Evolutionary conservation across 2,113 vertebrate genomes (phyloP), one percentile per base, ranked within the genome.

Genomic region (Clupea harengus): DNA sequence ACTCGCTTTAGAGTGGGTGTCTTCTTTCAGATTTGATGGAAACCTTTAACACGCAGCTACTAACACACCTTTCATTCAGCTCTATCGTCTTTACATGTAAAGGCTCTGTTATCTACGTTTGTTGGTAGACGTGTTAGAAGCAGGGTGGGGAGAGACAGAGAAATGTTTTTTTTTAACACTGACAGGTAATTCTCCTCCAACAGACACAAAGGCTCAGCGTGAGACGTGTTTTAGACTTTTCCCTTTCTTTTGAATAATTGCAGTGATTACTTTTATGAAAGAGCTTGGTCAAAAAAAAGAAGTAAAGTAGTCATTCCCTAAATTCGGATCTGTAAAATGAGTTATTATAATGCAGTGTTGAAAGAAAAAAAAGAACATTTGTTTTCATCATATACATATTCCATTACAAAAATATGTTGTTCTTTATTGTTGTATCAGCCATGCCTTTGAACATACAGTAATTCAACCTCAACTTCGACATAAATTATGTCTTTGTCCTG

Each of bases 21-120:
- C 78, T 87, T 91, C 87, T 22, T n/a, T n/a, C n/a, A n/a, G n/a
- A n/a, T n/a, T 85, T 57, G 86, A 90, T 85, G 84, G 85, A 89
- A 87, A 88, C 1, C 20, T 80, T 60, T 89, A 80, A 86, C 81
- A 82, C 75, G 17, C 67, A 7, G 39, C 45, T 86, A 85, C 84
- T 17, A 86, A 90, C 83, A 86, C 83, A 86, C 5, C 45, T 83
- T 49, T 22, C 84, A 60, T 46, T 50, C 52, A 85, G 82, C 25
- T 22, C 82, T n/a, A n/a, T n/a, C n/a, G n/a, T n/a, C n/a, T n/a
- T n/a, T n/a, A n/a, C n/a, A n/a, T n/a, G n/a, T 45, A 82, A 87
- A 83, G 82, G 25, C 81, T 25, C 81, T 39, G 47, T 45, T 83
- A 82, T 80, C 32, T 39, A 2, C 11, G 10, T 78, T 32, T 78